phyloP scores from a whole-genome alignment of 1,140 invertebrate species.

The Drosophila kikkawai region DNA sequence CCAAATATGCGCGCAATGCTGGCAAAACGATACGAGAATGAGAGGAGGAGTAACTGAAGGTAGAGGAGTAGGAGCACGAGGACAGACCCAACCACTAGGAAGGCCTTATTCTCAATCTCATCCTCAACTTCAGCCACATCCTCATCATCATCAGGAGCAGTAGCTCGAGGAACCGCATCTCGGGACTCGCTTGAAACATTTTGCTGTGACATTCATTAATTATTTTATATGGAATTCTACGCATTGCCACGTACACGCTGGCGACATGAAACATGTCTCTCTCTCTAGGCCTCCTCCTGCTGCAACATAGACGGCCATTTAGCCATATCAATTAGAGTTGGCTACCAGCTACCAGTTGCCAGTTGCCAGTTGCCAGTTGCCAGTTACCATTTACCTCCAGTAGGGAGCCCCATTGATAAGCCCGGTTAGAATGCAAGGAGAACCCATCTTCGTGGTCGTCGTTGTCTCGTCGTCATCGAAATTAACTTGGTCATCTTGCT shows the following conservation, averaged over 20 bases:
- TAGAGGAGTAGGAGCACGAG: background rate
- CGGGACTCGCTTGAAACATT: slow-evolving; percentile 66
- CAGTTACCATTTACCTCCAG: slow-evolving; percentile 21
- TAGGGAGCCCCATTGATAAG: slow-evolving; percentile 61
- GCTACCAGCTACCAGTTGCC: slow-evolving; percentile 49
- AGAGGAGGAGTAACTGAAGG: slow-evolving; percentile 13
- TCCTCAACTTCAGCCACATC: slow-evolving; percentile 4
- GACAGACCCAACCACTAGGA: slow-evolving; percentile 13
- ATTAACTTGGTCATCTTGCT: slow-evolving; percentile 82
- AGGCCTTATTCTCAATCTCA: slow-evolving; percentile 2
- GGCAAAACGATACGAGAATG: slow-evolving; percentile 79
- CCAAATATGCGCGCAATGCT: slow-evolving; percentile 84
- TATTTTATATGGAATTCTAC: slow-evolving; percentile 85
- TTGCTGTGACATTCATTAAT: slow-evolving; percentile 85
- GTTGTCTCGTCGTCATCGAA: slow-evolving; percentile 49
- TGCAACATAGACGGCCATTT: slow-evolving; percentile 77
- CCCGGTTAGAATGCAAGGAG: slow-evolving; percentile 23
- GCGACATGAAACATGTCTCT: slow-evolving; percentile 82
- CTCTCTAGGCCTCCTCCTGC: slow-evolving; percentile 37
- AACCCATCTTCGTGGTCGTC: slow-evolving; percentile 1
- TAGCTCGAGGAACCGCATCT: slow-evolving; percentile 26
- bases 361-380: slow-evolving; percentile 31
- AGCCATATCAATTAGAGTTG: slow-evolving; percentile 78
- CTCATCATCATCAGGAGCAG: slow-evolving; percentile 14
- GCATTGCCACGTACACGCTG: slow-evolving; percentile 83